Percentiles rank a stretch among this genome's conserved stretches.
Evolutionary conservation across 2,888 invertebrate species (phyloP).

Genomic region (Phania funesta): DNA sequence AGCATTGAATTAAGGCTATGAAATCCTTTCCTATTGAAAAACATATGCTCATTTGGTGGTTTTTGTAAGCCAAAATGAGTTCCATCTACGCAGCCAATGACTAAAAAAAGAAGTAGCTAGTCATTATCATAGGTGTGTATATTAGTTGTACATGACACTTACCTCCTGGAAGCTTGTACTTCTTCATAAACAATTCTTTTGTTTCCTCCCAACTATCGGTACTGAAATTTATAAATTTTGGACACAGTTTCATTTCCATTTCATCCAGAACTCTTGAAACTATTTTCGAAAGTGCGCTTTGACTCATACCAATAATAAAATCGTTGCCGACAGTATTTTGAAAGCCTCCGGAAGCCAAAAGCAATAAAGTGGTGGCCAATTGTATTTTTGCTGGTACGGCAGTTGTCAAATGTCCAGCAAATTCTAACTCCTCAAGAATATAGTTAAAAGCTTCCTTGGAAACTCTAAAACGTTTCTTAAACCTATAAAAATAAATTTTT

Average conservation of each 20-base stretch:
- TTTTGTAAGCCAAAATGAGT: no score
- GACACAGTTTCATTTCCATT: no score
- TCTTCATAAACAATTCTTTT: background rate
- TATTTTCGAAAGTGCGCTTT: no score
- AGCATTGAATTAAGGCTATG: background rate
- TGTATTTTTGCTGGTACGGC: no score
- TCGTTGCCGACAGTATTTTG: no score
- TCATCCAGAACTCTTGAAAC: no score
- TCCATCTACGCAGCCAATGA: no score
- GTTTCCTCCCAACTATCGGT: background rate
- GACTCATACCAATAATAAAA: no score
- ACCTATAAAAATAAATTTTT: background rate
- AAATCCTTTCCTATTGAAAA: background rate
- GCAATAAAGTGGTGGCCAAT: no score
- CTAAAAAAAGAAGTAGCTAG: background rate
- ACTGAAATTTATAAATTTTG: background rate
- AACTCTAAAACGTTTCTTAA: constrained; percentile 4
- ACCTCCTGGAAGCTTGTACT: background rate
- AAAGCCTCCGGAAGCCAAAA: no score
- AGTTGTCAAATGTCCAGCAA: background rate
- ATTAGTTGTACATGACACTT: background rate
- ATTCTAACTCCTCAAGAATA: constrained; percentile 1
- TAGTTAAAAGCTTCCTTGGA: constrained; percentile 5
- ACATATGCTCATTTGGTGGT: no score
- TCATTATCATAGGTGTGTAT: constrained; percentile 6